phyloP scores from a whole-genome alignment of 2,797 vertebrate species.

The Graptemys geographica region DNA sequence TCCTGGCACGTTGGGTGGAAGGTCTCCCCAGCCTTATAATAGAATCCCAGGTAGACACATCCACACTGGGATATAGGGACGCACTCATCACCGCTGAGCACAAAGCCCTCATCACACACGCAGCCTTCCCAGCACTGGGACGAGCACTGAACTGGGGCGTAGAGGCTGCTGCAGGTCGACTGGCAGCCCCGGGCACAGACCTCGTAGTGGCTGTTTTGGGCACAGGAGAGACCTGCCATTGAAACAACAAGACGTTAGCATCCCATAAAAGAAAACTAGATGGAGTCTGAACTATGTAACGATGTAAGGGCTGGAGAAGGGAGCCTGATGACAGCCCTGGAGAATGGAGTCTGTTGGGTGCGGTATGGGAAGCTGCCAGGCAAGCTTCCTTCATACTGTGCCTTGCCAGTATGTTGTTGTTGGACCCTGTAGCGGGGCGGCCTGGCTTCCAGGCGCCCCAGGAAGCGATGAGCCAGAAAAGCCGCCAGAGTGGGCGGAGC shows the following conservation, averaged over 20 bases:
- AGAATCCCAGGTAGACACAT: slow-evolving; percentile 72
- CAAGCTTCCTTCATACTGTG: neutral
- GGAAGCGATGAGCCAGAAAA: no score
- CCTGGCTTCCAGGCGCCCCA: no score
- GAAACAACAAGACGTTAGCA: neutral
- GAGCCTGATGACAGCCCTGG: no score
- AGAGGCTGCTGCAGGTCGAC: neutral
- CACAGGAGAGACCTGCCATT: neutral
- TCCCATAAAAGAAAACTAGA: neutral
- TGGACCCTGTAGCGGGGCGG: no score
- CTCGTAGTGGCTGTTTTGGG: neutral
- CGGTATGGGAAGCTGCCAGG: neutral
- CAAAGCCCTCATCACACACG: slow-evolving; percentile 62
- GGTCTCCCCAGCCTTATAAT: slow-evolving; percentile 45
- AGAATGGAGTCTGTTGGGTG: neutral
- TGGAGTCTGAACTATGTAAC: no score
- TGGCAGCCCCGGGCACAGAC: neutral
- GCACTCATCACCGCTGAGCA: no score
- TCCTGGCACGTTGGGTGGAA: slow-evolving; percentile 70
- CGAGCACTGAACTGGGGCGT: slow-evolving; percentile 53
- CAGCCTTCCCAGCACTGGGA: slow-evolving; percentile 80
- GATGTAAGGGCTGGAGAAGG: neutral
- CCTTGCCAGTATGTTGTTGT: neutral
- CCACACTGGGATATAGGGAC: slow-evolving; percentile 72
- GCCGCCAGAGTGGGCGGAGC: no score